Base-by-base conservation (phyloP, 2,888 invertebrate genomes). In the Chrysolina oricalcia region DNA sequence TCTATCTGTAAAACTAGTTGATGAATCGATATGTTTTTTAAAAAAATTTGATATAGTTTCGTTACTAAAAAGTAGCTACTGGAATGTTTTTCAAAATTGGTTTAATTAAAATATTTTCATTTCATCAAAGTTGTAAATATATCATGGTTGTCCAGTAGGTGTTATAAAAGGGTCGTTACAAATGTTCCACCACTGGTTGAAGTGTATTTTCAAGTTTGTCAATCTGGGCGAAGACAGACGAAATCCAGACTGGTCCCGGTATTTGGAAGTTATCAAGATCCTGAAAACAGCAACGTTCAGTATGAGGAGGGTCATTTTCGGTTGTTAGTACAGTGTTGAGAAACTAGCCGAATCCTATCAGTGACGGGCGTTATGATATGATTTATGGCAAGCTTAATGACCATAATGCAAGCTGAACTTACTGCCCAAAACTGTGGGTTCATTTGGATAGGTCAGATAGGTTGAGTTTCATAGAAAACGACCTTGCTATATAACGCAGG, bases 341-440 rank as follows among this genome's bases (percentile, higher is more conserved):
- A 63, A 78, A 72, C 72, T 70, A 75, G 78, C 78, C 79, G 72
- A 74, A 79, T 81, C 79, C 79, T 82, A 82, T 82, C 82, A 80
- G 77, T 80, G 78, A 78, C 78, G 81, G 78, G 81, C 77, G 79
- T 79, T 81, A 73, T 78, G 76, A 80, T 82, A 81, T 82, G 82
- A 82, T 82, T 82, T 80, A 82, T 82, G 80, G 77, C 72, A 74
- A 81, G 81, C 82, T 81, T 82, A 82, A 82, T 82, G 82, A 81
- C 82, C 80, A 79, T 82, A 81, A 82, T 81, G 79, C 78, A 76
- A 81, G 75, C 80, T 78, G 80, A 82, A 78, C 77, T 80, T 76
- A 76, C 78, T 79, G 78, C 73, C 80, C 75, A 76, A 80, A 82
- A 80, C 77, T 82, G 76, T 70, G 77, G 78, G 80, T 79, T 81